A percentile compares a stretch with the other conserved stretches of the same genome.
Evolutionary conservation across 92 coral and sea anemone species (phyloP).

Genomic region (Hydrozoanthus gracilis): DNA sequence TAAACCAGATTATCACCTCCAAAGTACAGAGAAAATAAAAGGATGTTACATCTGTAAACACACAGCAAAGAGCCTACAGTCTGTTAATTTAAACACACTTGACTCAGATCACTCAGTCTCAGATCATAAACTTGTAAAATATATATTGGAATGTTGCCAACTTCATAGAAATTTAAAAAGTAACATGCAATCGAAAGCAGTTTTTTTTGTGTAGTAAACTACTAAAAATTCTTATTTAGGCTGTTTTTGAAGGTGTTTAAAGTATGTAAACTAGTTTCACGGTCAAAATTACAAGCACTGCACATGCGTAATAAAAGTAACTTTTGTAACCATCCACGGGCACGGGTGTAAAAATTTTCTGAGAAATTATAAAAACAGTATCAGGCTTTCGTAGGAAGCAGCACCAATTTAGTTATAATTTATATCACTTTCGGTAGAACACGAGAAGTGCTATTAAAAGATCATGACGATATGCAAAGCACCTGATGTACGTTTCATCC

Average conservation of each 20-base stretch:
- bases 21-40: not conserved
- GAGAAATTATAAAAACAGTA: too few species aligned
- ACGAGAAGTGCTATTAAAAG: not conserved
- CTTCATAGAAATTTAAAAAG: not conserved
- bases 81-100: not conserved
- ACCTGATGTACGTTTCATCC: not conserved
- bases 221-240: conserved; percentile 14
- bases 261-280: too few species aligned
- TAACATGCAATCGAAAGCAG: not conserved
- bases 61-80: not conserved
- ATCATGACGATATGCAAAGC: not conserved
- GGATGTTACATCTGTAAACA: not conserved
- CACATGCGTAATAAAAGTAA: too few species aligned
- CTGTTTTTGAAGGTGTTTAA: not conserved
- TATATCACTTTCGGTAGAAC: not conserved
- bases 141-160: conserved; percentile 16
- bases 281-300: too few species aligned
- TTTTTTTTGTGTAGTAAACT: not conserved
- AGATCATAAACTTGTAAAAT: too few species aligned
- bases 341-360: too few species aligned
- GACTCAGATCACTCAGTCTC: too few species aligned
- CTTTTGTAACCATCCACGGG: too few species aligned
- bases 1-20: not conserved
- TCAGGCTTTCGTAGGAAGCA: too few species aligned
- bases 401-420: not conserved